A percentile compares a stretch with the other conserved stretches of the same genome.
These are phyloP conservation scores for Apantesis nais DNA, from an alignment of 2,888 invertebrate genomes.

Conservation along the genomic window DNA sequence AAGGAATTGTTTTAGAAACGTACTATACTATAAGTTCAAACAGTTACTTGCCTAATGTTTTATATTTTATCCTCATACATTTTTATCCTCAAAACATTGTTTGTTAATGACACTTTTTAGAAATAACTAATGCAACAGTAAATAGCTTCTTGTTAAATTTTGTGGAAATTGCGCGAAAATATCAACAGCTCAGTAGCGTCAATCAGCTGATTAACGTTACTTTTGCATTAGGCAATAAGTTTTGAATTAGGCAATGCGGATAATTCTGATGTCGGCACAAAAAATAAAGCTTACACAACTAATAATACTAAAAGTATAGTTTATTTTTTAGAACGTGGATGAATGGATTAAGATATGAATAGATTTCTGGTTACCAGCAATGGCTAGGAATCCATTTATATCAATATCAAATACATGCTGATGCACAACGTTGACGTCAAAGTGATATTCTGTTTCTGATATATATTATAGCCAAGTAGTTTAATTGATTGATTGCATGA, in stretches of 20 bases:
- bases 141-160: neutral
- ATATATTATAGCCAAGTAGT: constrained; percentile 1
- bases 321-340: neutral
- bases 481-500: constrained; percentile 5
- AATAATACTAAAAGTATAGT: neutral
- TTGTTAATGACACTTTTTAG: neutral
- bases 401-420: neutral
- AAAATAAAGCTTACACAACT: neutral
- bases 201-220: no score
- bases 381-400: neutral
- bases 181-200: neutral
- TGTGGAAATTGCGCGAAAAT: neutral
- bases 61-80: no score
- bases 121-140: no score
- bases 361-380: no score
- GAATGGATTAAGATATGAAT: neutral
- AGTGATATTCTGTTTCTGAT: constrained; percentile 10
- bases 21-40: neutral
- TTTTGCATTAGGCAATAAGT: neutral
- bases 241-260: neutral
- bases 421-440: constrained; percentile 1
- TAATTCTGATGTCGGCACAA: neutral
- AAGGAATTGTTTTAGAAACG: neutral
- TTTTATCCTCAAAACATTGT: no score
- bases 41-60: no score